Evolutionary conservation across 2,888 invertebrate genomes (phyloP), one percentile per base, ranked within the genome.

Genomic region (Anodontia alba): DNA sequence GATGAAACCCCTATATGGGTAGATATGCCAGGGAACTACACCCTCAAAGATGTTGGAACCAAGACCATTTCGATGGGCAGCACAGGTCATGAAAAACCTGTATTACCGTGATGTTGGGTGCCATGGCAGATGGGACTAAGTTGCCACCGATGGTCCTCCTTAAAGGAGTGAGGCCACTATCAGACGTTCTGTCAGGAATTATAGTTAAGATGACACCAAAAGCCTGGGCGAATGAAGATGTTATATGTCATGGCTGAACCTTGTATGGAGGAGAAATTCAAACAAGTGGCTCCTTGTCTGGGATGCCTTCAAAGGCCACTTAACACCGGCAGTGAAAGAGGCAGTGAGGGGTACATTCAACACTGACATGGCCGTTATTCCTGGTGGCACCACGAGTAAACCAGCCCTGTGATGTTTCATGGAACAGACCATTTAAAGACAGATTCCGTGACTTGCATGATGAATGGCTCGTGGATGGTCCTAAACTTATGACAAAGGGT

Each of bases 391-490:
- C n/a, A 62, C 36, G 20, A 36, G 62, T 26, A 29, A 36, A 33
- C 62, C 62, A 62, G 62, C 62, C 62, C 20, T 29, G 31, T 36
- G 62, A 62, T 29, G 62, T 62, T 15, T 62, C 62, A n/a, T 62
- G 62, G 62, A 62, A 62, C 26, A 62, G 36, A 36, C 62, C 62
- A 62, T 62, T 62, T 62, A 62, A 62, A n/a, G 62, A 29, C 20
- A 15, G 62, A 12, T 33, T 62, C 31, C 31, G 31, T 62, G 62
- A 62, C 31, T 20, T 62, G 62, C 26, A 62, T 20, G 62, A 62
- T 62, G 31, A 62, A 36, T 62, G 62, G 62, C 31, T 62, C 3
- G 31, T 62, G 12, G 62, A 62, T 33, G 62, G 62, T 3, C 62
- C 62, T 33, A 36, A 33, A 31, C 26, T 33, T 15, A 3, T 62